Base-by-base conservation (phyloP, 2,797 vertebrate species). In the Phylloscopus collybita region DNA sequence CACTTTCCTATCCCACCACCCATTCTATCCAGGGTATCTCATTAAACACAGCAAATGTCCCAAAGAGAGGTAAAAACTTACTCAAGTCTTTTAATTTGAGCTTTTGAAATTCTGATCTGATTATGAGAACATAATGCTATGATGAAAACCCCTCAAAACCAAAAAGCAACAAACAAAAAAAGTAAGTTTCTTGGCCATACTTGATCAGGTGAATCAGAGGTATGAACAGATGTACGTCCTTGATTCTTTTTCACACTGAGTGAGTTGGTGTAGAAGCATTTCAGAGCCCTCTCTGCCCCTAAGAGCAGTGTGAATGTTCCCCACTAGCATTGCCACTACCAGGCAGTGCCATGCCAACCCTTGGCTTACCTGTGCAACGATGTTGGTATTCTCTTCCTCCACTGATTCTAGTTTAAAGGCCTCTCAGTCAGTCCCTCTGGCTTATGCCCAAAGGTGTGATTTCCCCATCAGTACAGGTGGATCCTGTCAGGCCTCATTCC, bases 181-280 rank as follows among this genome's bases (percentile, higher is more conserved):
- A 56, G 3, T 50, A 44, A 76, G 38, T 45, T 73, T 44, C 88
- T 69, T 57, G 59, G n/a, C 69, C 62, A 36, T 80, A 75, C 30
- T 73, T 85, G 81, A 81, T 92, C 66, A 80, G 80, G 56, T 95
- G 93, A 81, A 95, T 92, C 47, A 20, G 32, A 93, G 26, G 19
- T 93, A 61, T 73, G 50, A 78, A 79, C 42, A 81, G 69, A 72
- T 66, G 65, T 86, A 82, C 20, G 80, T 88, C 86, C 78, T 59
- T 51, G 61, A 56, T 45, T 23, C 38, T 19, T 12, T 69, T 73
- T 36, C 14, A 11, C 29, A 10, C 26, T 20, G 6, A 6, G 0
- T 54, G 23, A 1, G 1, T 18, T 42, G 15, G 2, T 42, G 18
- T 47, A 11, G 25, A 32, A 61, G 21, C 5, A 74, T 61, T 69